Evolutionary conservation across 2,888 invertebrate species (phyloP), one percentile per base, ranked within the genome.

Genomic region (Falcaria lacertinaria): DNA sequence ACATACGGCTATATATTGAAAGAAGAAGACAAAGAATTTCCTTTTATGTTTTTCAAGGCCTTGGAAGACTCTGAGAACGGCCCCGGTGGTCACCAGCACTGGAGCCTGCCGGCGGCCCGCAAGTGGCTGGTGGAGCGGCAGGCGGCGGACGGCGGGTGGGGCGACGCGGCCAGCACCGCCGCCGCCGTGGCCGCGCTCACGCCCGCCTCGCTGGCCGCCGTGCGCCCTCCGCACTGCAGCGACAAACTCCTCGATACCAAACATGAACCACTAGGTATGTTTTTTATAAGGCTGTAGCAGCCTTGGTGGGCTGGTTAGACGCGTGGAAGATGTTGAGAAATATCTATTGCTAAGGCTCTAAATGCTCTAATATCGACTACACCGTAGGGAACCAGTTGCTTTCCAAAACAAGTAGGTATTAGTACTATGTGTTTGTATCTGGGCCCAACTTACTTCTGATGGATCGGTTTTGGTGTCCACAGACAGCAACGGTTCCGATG

Each of bases 181-280:
- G 95, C 96, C 46, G 94, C 95, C 0, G 91, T 95, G 0, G 90
- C 96, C n/a, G 95, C 95, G 0, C 85, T 96, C 6, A 92, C 94
- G 0, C 92, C 93, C 35, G 92, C 93, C 37, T 94, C 94, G 0
- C 75, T 95, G 5, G 93, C 94, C 0, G 92, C 92, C 15, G 93
- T 96, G 5, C 80, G 92, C 1, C 92, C 90, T 0, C 89, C 88
- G 48, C 87, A 89, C 50, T 90, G 90, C 77, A 83, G 84, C 47
- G 89, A 90, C 41, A 89, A 93, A 49, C 90, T 90, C 45, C 78
- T 82, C 6, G 87, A 89, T 34, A 89, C 76, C 55, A 79, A 84
- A 5, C 84, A 90, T 44, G 89, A 89, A 48, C 83, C 89, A 0
- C 78, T 91, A 36, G 91, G 92, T 91, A 70, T 63, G 50, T 41